Base-by-base conservation (phyloP, 2,797 vertebrate genomes). In the Ibycter americanus region DNA sequence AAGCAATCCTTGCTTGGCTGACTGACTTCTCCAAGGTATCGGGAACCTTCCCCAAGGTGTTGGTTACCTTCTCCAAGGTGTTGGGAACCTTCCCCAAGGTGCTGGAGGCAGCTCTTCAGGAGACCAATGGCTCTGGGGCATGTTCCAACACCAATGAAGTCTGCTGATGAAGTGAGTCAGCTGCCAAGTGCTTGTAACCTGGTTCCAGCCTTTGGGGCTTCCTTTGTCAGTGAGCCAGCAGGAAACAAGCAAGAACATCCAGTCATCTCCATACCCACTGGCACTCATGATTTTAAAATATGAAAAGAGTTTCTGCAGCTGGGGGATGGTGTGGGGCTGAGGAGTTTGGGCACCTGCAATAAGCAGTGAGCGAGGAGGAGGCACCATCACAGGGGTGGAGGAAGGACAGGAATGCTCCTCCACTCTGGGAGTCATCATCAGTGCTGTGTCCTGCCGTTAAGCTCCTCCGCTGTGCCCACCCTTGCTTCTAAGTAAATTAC, bases 141-240 rank as follows among this genome's bases (percentile, higher is more conserved):
- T 8, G 29, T 9, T 59, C 54, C 54, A 29, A 8, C 77, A 15
- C 54, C 52, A 44, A 32, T 1, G 0, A 38, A 46, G 32, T 38
- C 61, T n/a, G 27, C n/a, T 15, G 76, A 65, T 27, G n/a, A 58
- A 73, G 44, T 8, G 27, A 52, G 36, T 29, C 32, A 38, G 38
- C 44, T 1, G 1, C 52, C 1, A 0, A 59, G 23, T 2, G 44
- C n/a, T n/a, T n/a, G n/a, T n/a, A n/a, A n/a, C n/a, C n/a, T n/a
- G n/a, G n/a, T n/a, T n/a, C n/a, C n/a, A n/a, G n/a, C n/a, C 38
- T 68, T 62, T 1, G 1, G n/a, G 55, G 62, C 62, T 34, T 49
- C 29, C 5, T 29, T 15, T 47, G 19, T 26, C n/a, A 27, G 40
- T 1, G 3, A 55, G 21, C 29, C 4, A 29, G 25, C 1, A 6